These are phyloP conservation scores for Otolemur garnettii DNA, from an alignment of 2,113 vertebrate genomes.

Conservation along the genomic window DNA sequence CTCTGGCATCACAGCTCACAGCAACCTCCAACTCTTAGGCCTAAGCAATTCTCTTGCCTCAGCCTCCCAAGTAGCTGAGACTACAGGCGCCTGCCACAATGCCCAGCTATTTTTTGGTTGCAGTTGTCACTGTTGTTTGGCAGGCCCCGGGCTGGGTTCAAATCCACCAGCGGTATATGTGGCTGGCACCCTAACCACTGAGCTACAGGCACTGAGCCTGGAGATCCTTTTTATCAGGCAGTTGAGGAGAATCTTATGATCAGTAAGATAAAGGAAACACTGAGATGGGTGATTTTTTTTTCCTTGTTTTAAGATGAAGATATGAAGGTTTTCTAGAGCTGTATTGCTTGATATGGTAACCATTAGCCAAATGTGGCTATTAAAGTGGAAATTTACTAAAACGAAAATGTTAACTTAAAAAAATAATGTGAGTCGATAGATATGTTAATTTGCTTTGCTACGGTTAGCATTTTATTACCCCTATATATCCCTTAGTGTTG, in stretches of 20 bases:
- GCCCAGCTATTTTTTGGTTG: too few relatives aligned
- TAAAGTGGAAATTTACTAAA: conserved; percentile 18
- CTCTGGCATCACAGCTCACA: too few relatives aligned
- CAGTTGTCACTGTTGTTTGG: too few relatives aligned
- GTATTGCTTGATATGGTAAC: neutral
- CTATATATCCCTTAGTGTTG: neutral
- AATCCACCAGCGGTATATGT: too few relatives aligned
- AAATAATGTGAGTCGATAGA: neutral
- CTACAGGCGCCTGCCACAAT: too few relatives aligned
- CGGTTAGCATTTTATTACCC: neutral
- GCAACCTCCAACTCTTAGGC: too few relatives aligned
- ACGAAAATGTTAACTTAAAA: neutral
- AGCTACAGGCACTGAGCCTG: too few relatives aligned
- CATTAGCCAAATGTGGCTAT: neutral
- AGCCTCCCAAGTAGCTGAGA: too few relatives aligned
- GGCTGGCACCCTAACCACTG: too few relatives aligned
- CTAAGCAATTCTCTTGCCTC: too few relatives aligned
- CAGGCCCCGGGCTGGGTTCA: too few relatives aligned
- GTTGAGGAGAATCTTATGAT: neutral
- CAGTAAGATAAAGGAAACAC: neutral
- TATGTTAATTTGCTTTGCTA: neutral
- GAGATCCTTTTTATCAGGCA: neutral
- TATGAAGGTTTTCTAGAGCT: neutral
- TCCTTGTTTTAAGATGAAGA: conserved; percentile 15
- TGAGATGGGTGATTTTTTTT: neutral